These are phyloP conservation scores for Scyliorhinus canicula DNA, from an alignment of 2,797 vertebrate species.

Conservation along the genomic window DNA sequence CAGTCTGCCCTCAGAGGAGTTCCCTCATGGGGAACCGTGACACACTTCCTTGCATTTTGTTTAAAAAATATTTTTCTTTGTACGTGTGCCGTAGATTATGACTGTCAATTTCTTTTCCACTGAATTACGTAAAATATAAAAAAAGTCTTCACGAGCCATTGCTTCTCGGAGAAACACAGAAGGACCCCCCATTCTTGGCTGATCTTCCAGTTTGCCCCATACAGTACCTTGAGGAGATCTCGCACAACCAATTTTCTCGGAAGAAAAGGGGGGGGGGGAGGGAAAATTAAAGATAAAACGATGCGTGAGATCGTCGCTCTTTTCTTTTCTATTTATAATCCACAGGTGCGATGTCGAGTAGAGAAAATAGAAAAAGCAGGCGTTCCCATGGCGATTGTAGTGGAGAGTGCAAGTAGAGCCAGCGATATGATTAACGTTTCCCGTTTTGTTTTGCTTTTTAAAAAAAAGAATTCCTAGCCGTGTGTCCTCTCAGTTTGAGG, in stretches of 20 bases:
- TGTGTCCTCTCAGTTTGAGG: slow-evolving; percentile 59
- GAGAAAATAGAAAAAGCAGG: slow-evolving; percentile 47
- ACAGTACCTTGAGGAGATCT: neutral
- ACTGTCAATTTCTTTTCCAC: neutral
- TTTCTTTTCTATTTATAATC: slow-evolving; percentile 34
- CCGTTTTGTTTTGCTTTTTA: slow-evolving; percentile 54
- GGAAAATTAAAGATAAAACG: neutral
- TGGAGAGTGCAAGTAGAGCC: slow-evolving; percentile 74
- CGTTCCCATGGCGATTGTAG: slow-evolving; percentile 40
- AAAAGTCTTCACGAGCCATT: neutral
- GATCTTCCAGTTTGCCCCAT: neutral
- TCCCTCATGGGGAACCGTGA: neutral
- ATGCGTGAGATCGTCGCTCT: neutral
- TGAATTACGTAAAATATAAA: neutral
- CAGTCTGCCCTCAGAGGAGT: neutral
- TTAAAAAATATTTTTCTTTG: slow-evolving; percentile 1
- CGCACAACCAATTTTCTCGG: slow-evolving; percentile 6
- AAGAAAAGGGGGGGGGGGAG: neutral
- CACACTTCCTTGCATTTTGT: neutral
- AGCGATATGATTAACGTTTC: slow-evolving; percentile 61
- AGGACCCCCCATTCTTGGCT: neutral
- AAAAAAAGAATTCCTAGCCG: neutral
- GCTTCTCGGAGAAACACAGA: slow-evolving; percentile 10
- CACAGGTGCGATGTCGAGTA: slow-evolving; percentile 28
- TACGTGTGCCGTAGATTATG: neutral